Percentiles rank a stretch among this genome's conserved stretches.
phyloP scores from a whole-genome alignment of 2,888 invertebrate species.

The Drosophila niveifrons region DNA sequence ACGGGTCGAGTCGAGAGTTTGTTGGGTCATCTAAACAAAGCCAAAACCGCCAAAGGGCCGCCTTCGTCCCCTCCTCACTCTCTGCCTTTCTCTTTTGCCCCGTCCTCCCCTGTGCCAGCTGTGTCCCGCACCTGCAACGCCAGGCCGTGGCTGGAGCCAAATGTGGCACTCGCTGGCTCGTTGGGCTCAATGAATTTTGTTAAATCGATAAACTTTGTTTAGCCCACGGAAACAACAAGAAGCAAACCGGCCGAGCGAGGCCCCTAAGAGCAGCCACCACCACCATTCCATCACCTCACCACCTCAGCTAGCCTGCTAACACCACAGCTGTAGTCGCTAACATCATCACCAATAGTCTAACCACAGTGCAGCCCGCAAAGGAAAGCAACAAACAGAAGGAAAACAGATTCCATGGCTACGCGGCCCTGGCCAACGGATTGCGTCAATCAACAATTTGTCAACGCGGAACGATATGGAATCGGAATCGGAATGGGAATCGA shows the following conservation, averaged over 20 bases:
- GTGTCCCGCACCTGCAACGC: not conserved
- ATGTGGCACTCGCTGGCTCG: constrained; percentile 71
- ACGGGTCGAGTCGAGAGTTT: constrained; percentile 69
- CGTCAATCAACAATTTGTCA: constrained; percentile 82
- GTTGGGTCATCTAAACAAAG: constrained; percentile 81
- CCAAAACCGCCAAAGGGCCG: constrained; percentile 47
- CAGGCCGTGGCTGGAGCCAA: constrained; percentile 57
- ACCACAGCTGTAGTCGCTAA: constrained; percentile 7
- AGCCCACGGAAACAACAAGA: constrained; percentile 79
- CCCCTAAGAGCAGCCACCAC: constrained; percentile 59
- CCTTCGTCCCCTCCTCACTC: not conserved
- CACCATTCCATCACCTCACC: constrained; percentile 17
- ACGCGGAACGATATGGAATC: constrained; percentile 38
- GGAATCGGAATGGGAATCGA: constrained; percentile 7
- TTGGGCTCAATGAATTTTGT: constrained; percentile 74
- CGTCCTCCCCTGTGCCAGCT: not conserved
- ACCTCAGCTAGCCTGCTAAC: constrained; percentile 4
- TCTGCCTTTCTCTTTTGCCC: not conserved
- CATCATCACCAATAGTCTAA: constrained; percentile 42
- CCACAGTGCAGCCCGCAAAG: constrained; percentile 42
- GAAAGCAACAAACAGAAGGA: not conserved
- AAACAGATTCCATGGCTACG: constrained; percentile 72
- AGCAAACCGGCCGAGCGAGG: constrained; percentile 48
- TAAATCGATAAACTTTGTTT: constrained; percentile 81
- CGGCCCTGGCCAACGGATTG: constrained; percentile 68